Conservation (phyloP, 2,797 vertebrate genomes). For the Myotis vivesi region DNA sequence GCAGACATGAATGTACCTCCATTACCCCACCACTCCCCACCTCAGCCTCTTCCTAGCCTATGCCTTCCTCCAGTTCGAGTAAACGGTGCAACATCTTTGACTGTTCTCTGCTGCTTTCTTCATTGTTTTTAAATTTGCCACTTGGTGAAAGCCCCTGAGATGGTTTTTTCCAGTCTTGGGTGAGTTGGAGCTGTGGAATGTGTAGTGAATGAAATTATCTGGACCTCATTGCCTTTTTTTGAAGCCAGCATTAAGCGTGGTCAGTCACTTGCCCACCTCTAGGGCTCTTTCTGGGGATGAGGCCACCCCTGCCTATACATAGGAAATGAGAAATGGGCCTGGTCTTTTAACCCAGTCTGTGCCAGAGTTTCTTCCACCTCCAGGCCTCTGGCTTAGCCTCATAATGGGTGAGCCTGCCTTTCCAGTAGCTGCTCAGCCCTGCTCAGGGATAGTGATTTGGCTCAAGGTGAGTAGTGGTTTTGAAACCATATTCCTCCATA, state of each 20-base stretch:
- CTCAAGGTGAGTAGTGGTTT: not conserved
- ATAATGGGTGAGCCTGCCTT: not conserved
- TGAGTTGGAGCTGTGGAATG: slow-evolving; percentile 51
- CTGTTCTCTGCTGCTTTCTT: slow-evolving; percentile 38
- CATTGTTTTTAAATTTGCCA: slow-evolving; percentile 54
- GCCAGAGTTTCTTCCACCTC: not conserved
- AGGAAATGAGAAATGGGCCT: slow-evolving; percentile 22
- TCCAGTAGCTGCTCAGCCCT: not conserved
- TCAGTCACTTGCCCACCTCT: not conserved
- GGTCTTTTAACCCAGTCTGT: not conserved
- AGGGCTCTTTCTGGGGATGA: not conserved
- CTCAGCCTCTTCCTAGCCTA: not conserved
- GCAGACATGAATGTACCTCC: not conserved
- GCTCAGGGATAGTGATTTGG: not conserved
- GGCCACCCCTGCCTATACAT: not conserved
- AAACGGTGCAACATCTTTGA: not conserved
- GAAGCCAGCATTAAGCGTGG: slow-evolving; percentile 12
- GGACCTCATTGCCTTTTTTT: not conserved
- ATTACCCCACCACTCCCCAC: not conserved
- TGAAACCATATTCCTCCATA: not conserved
- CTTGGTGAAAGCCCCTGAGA: slow-evolving; percentile 31
- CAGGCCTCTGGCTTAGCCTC: not conserved
- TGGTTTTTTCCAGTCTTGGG: not conserved
- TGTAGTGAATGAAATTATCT: slow-evolving; percentile 40
- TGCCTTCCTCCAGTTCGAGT: not conserved